Conservation (phyloP, 1,140 invertebrate genomes). For the Megathymus violae region DNA sequence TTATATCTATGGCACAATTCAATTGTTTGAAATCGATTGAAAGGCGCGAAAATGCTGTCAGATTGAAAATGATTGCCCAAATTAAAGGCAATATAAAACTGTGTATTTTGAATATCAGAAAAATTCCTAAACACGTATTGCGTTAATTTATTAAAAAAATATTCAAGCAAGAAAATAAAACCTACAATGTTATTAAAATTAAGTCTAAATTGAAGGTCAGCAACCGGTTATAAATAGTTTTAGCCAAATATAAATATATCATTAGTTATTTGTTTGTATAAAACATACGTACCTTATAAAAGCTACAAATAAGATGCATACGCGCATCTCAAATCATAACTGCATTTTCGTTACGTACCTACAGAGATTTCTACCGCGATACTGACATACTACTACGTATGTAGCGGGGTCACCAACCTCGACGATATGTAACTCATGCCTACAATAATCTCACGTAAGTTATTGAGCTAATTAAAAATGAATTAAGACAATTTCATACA, state of each 20-base stretch:
- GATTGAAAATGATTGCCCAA: too few species aligned
- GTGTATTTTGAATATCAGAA: too few species aligned
- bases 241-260: too few species aligned
- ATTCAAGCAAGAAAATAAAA: too few species aligned
- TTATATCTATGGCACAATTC: too few species aligned
- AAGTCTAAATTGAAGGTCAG: too few species aligned
- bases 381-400: slow-evolving; percentile 31
- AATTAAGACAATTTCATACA: slow-evolving; percentile 10
- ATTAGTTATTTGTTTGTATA: neutral
- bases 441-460: slow-evolving; percentile 29
- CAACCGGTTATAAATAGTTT: neutral
- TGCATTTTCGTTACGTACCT: slow-evolving; percentile 29
- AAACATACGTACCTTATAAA: slow-evolving; percentile 14
- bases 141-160: too few species aligned
- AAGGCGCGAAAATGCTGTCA: too few species aligned
- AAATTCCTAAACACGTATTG: too few species aligned
- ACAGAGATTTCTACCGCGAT: slow-evolving; percentile 30
- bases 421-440: slow-evolving; percentile 29
- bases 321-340: slow-evolving; percentile 29
- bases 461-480: slow-evolving; percentile 29
- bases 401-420: slow-evolving; percentile 25
- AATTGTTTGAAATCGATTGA: too few species aligned
- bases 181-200: too few species aligned
- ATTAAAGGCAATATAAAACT: too few species aligned
- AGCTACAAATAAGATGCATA: slow-evolving; percentile 15